A percentile compares a stretch with the other conserved stretches of the same genome.
Conservation (phyloP, 2,797 vertebrate genomes). For the Bovichtus variegatus region DNA sequence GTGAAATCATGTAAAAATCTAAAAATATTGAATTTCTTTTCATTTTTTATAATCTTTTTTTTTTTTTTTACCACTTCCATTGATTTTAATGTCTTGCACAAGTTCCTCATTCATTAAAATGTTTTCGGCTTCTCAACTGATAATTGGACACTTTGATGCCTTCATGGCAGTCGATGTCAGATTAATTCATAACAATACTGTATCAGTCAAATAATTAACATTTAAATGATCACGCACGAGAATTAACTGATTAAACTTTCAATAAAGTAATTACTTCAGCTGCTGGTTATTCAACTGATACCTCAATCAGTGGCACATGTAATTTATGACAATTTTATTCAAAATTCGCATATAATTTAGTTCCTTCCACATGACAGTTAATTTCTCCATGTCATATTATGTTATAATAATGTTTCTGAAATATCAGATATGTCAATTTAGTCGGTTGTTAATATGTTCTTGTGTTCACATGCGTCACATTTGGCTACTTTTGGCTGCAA, state of each 20-base stretch:
- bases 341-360: constrained; percentile 9
- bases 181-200: background rate
- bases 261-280: constrained; percentile 12
- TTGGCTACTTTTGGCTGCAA: background rate
- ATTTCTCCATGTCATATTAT: background rate
- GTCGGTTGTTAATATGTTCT: background rate
- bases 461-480: constrained; percentile 1
- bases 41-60: too few relatives aligned
- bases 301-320: constrained; percentile 1
- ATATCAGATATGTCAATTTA: background rate
- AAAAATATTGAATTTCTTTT: too few relatives aligned
- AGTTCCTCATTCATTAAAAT: too few relatives aligned
- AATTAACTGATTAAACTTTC: constrained; percentile 21
- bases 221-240: constrained; percentile 7
- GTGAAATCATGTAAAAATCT: background rate
- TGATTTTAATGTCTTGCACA: too few relatives aligned
- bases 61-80: too few relatives aligned
- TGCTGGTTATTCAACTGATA: constrained; percentile 5
- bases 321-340: background rate
- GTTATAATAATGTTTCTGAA: background rate
- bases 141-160: too few relatives aligned
- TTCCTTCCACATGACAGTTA: background rate
- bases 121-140: too few relatives aligned
- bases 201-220: background rate
- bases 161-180: background rate